phyloP scores from a whole-genome alignment of 1,140 invertebrate genomes.

The Pinna nobilis region DNA sequence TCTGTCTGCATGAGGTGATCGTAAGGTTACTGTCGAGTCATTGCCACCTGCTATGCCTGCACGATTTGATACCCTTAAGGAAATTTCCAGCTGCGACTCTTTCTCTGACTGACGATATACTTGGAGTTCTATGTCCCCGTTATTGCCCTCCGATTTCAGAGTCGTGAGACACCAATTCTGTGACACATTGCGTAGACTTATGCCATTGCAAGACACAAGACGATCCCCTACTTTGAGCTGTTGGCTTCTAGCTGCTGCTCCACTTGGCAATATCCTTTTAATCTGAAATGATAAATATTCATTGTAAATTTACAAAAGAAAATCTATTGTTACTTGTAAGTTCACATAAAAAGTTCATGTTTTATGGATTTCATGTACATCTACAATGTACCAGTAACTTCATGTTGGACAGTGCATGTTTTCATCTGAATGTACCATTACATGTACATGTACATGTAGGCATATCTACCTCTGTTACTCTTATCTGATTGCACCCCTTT shows the following conservation, averaged over 20 bases:
- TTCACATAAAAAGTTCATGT: too few relatives aligned
- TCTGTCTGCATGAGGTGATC: slow-evolving; percentile 24
- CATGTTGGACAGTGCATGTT: too few relatives aligned
- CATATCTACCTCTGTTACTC: too few relatives aligned
- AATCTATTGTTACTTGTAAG: too few relatives aligned
- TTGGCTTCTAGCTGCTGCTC: slow-evolving; percentile 42
- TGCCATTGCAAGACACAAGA: slow-evolving; percentile 92
- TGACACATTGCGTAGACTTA: slow-evolving; percentile 85
- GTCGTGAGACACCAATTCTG: slow-evolving; percentile 89
- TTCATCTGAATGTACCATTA: too few relatives aligned
- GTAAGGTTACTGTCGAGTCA: slow-evolving; percentile 29
- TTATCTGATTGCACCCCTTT: too few relatives aligned
- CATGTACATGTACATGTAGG: too few relatives aligned
- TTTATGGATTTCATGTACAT: too few relatives aligned
- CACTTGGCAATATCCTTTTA: slow-evolving; percentile 47
- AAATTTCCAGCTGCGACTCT: slow-evolving; percentile 37
- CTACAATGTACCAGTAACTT: too few relatives aligned
- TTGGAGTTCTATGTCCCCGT: slow-evolving; percentile 41
- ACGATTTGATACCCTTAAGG: slow-evolving; percentile 28
- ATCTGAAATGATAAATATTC: slow-evolving; percentile 46
- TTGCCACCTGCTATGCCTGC: not conserved
- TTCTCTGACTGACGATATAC: slow-evolving; percentile 30
- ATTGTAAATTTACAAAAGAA: not conserved
- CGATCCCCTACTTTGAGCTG: slow-evolving; percentile 80
- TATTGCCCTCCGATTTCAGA: slow-evolving; percentile 79